Evolutionary conservation across 2,888 invertebrate genomes (phyloP).

Genomic region (Dastarcus helophoroides): DNA sequence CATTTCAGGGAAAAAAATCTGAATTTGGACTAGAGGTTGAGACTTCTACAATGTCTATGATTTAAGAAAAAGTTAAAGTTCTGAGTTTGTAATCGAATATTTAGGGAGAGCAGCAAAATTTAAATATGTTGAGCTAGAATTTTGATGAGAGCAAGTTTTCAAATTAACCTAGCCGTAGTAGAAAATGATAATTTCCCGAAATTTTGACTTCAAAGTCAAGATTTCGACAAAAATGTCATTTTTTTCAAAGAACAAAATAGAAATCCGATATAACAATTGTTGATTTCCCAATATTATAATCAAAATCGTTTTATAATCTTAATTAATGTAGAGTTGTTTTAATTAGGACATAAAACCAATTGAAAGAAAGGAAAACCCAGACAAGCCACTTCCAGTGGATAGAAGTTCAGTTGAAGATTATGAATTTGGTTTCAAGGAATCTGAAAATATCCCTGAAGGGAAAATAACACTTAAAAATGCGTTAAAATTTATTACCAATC

Average conservation of each 20-base stretch:
- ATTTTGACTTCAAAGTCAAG: too few relatives aligned
- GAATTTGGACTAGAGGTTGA: too few relatives aligned
- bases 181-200: too few relatives aligned
- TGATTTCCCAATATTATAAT: neutral
- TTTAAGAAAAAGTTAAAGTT: too few relatives aligned
- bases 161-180: too few relatives aligned
- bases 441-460: slow-evolving; percentile 48
- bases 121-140: too few relatives aligned
- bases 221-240: slow-evolving; percentile 6
- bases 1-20: too few relatives aligned
- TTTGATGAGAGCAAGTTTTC: too few relatives aligned
- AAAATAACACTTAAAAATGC: slow-evolving; percentile 52
- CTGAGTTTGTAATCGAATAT: too few relatives aligned
- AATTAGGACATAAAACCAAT: slow-evolving; percentile 19
- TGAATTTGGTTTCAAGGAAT: slow-evolving; percentile 60
- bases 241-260: slow-evolving; percentile 7
- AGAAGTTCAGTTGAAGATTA: slow-evolving; percentile 41
- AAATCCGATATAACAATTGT: neutral
- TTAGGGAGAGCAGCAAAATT: too few relatives aligned
- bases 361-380: slow-evolving; percentile 32
- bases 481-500: slow-evolving; percentile 52
- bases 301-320: too few relatives aligned
- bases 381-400: slow-evolving; percentile 48
- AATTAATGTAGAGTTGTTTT: neutral
- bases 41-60: too few relatives aligned